A percentile compares a stretch with the other conserved stretches of the same genome.
phyloP scores from a whole-genome alignment of 2,888 invertebrate genomes.

The Strigamia transsilvanica region DNA sequence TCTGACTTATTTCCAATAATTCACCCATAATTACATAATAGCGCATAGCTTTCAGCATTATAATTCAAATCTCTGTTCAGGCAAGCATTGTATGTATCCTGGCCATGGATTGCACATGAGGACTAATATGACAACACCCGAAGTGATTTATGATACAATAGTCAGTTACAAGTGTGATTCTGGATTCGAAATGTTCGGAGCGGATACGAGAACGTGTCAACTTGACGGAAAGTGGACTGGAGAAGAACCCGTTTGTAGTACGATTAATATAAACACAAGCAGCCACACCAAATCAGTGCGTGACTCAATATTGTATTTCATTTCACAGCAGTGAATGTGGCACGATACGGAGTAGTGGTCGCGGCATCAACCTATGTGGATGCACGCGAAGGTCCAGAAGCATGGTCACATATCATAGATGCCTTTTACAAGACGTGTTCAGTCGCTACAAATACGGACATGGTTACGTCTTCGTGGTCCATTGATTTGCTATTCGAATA shows the following conservation, averaged over 20 bases:
- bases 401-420: conserved; percentile 17
- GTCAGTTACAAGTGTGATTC: conserved; percentile 38
- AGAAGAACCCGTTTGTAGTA: conserved; percentile 37
- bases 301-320: neutral
- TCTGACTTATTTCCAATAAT: neutral
- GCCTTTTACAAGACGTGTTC: conserved; percentile 50
- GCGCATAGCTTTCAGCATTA: neutral
- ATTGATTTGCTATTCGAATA: conserved; percentile 22
- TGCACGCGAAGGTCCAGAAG: neutral
- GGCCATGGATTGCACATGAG: conserved; percentile 50
- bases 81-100: conserved; percentile 39
- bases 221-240: conserved; percentile 39
- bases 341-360: conserved; percentile 4
- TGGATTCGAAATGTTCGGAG: conserved; percentile 40
- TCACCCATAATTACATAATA: conserved; percentile 14
- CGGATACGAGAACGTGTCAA: neutral
- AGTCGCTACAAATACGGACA: conserved; percentile 1
- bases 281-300: neutral
- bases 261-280: neutral
- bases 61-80: neutral
- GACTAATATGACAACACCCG: conserved; percentile 31
- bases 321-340: conserved; percentile 26
- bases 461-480: conserved; percentile 30
- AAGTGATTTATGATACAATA: neutral
- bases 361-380: conserved; percentile 14